A percentile compares a stretch with the other conserved stretches of the same genome.
These are phyloP conservation scores for Danionella dracula DNA, from an alignment of 2,797 vertebrate species.

Conservation along the genomic window DNA sequence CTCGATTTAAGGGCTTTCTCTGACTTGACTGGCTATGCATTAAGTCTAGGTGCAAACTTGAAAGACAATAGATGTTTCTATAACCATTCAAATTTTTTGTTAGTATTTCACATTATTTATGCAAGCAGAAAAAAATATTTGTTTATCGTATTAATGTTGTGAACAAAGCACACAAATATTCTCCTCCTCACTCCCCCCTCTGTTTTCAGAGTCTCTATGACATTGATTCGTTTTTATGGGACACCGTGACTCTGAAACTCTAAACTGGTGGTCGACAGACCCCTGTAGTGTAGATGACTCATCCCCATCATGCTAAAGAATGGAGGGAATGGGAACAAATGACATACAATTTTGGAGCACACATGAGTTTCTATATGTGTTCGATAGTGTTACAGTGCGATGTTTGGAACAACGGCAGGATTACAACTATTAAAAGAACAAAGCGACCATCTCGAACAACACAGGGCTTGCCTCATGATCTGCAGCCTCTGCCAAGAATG, in stretches of 20 bases:
- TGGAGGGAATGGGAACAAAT: slow-evolving; percentile 49
- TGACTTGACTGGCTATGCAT: no score
- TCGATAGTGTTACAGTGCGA: slow-evolving; percentile 51
- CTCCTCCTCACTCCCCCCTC: slow-evolving; percentile 11
- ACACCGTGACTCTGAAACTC: slow-evolving; percentile 54
- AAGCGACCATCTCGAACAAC: slow-evolving; percentile 49
- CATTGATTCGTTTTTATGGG: slow-evolving; percentile 69
- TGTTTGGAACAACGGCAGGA: slow-evolving; percentile 64
- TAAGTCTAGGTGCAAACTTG: no score
- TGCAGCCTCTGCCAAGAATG: slow-evolving; percentile 30
- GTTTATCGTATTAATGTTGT: no score
- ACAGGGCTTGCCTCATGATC: slow-evolving; percentile 26
- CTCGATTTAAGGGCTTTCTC: no score
- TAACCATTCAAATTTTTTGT: no score
- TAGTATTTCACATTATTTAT: no score
- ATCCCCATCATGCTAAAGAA: slow-evolving; percentile 57
- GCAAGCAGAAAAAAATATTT: no score
- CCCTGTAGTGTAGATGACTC: slow-evolving; percentile 65
- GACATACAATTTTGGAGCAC: slow-evolving; percentile 55
- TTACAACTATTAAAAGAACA: slow-evolving; percentile 63
- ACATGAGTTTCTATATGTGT: slow-evolving; percentile 46
- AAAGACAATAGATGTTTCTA: no score
- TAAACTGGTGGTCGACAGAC: slow-evolving; percentile 54
- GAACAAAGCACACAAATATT: slow-evolving; percentile 19
- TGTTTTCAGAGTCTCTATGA: slow-evolving; percentile 54